Conservation (phyloP, 2,113 vertebrate genomes). For the Gadus chalcogrammus region DNA sequence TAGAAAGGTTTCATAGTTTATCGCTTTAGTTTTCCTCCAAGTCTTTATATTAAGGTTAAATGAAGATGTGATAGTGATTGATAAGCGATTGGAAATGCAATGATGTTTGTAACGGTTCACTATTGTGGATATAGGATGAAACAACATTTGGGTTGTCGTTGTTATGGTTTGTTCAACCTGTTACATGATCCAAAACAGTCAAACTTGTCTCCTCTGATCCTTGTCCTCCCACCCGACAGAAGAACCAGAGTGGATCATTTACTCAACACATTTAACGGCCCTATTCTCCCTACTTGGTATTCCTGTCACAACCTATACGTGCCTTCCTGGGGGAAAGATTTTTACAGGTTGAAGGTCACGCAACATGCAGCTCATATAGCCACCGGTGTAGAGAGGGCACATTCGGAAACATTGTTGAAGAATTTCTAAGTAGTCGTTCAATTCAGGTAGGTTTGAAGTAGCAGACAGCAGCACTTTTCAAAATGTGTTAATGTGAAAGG, state of each 20-base stretch:
- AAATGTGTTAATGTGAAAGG: neutral
- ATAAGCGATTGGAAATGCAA: neutral
- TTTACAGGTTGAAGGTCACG: slow-evolving; percentile 51
- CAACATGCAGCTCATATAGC: slow-evolving; percentile 32
- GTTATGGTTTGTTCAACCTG: too few relatives aligned
- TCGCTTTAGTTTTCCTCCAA: slow-evolving; percentile 4
- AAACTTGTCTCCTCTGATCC: too few relatives aligned
- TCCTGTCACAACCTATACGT: slow-evolving; percentile 75
- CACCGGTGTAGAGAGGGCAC: slow-evolving; percentile 33
- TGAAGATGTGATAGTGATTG: neutral
- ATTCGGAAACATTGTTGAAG: slow-evolving; percentile 29
- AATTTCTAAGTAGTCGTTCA: slow-evolving; percentile 33
- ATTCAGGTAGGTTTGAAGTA: neutral
- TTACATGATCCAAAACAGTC: too few relatives aligned
- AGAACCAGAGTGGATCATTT: slow-evolving; percentile 62
- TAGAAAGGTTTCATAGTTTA: neutral
- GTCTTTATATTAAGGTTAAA: slow-evolving; percentile 8
- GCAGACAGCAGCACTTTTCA: neutral
- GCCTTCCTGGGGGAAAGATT: slow-evolving; percentile 54
- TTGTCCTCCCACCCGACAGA: slow-evolving; percentile 25
- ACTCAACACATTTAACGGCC: slow-evolving; percentile 46
- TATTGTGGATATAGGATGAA: neutral
- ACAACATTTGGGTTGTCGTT: neutral
- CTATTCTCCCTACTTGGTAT: slow-evolving; percentile 62
- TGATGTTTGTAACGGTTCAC: neutral